Evolutionary conservation across 2,797 vertebrate genomes (phyloP).

Genomic region (Anolis apletophallus): DNA sequence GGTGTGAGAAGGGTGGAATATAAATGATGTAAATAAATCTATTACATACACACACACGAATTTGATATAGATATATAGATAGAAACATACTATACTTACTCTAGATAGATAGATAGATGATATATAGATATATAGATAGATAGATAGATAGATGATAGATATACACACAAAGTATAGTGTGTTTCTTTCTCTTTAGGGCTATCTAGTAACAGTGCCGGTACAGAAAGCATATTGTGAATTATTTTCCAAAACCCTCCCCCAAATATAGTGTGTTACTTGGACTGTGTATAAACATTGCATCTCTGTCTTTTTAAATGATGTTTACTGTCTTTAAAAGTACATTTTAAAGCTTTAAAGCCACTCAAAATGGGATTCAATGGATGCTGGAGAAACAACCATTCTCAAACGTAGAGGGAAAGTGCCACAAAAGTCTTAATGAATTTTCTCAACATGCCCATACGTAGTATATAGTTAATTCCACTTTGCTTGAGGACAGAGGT

Average conservation of each 20-base stretch:
- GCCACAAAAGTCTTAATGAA: neutral
- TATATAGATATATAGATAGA: too few relatives aligned
- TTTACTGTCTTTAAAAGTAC: slow-evolving; percentile 10
- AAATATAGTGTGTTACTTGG: neutral
- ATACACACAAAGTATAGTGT: too few relatives aligned
- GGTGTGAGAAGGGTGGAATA: too few relatives aligned
- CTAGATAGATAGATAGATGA: too few relatives aligned
- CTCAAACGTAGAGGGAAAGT: neutral
- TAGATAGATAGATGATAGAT: too few relatives aligned
- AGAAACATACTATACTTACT: too few relatives aligned
- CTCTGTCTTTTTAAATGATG: slow-evolving; percentile 3
- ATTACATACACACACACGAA: too few relatives aligned
- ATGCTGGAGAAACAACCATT: accelerated
- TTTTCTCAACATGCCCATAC: neutral
- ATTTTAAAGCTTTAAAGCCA: slow-evolving; percentile 25
- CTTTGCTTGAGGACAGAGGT: neutral
- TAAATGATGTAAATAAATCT: too few relatives aligned
- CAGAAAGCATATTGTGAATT: slow-evolving; percentile 24
- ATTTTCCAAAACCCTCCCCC: slow-evolving; percentile 11
- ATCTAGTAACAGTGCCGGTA: neutral
- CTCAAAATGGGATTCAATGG: slow-evolving; percentile 2
- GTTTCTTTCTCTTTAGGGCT: too few relatives aligned
- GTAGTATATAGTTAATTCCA: neutral
- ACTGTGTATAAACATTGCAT: neutral
- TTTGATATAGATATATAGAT: too few relatives aligned